These are phyloP conservation scores for Dermatemys mawii DNA, from an alignment of 2,113 vertebrate genomes.

Conservation along the genomic window DNA sequence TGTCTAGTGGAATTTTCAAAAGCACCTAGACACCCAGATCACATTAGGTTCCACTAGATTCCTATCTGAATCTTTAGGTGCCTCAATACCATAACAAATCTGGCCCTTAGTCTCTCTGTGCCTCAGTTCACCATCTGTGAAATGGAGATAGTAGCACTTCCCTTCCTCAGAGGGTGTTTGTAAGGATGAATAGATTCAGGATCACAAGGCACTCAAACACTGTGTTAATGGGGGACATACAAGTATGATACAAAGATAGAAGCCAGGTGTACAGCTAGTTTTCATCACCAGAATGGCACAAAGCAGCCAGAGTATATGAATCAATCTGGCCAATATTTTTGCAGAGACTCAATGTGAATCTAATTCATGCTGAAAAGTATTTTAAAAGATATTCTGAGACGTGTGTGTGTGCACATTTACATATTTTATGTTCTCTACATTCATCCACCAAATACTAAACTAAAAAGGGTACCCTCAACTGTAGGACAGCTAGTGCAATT, in stretches of 20 bases:
- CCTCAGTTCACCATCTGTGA: neutral
- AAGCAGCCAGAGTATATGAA: neutral
- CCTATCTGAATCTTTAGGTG: neutral
- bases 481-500: neutral
- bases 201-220: neutral
- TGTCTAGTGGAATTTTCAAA: neutral
- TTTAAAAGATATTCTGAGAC: neutral
- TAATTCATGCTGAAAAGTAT: neutral
- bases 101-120: neutral
- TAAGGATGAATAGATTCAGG: neutral
- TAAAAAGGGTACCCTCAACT: neutral
- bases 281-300: neutral
- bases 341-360: neutral
- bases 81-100: neutral
- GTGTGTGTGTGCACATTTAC: neutral
- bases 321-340: neutral
- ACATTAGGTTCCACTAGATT: neutral
- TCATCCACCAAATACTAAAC: neutral
- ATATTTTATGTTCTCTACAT: neutral
- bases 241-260: neutral
- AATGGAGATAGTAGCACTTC: neutral
- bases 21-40: neutral
- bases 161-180: neutral
- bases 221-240: neutral
- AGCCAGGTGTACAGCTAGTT: accelerated